Evolutionary conservation across 1,140 invertebrate species (phyloP).

Genomic region (Stegodyphus dumicola): DNA sequence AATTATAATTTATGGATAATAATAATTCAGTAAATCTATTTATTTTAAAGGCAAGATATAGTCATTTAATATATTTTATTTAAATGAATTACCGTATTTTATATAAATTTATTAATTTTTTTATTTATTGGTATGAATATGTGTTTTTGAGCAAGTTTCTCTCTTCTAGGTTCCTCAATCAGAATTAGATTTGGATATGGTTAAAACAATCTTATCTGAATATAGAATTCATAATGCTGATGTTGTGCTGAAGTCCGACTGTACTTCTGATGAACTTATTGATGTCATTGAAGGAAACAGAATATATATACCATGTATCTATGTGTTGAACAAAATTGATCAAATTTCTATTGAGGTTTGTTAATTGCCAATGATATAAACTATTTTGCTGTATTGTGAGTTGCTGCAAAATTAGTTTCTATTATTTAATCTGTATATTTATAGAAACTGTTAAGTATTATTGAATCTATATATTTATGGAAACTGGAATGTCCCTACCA

Average conservation of each 20-base stretch:
- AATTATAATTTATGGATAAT: too few relatives aligned
- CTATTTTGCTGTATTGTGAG: too few relatives aligned
- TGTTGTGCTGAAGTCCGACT: constrained; percentile 93
- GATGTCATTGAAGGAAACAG: constrained; percentile 99
- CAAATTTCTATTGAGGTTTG: constrained; percentile 74
- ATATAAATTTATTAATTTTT: background rate
- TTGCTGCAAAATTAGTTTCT: too few relatives aligned
- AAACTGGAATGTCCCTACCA: too few relatives aligned
- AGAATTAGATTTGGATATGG: constrained; percentile 94
- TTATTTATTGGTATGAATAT: background rate
- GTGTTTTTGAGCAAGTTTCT: background rate
- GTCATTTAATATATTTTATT: too few relatives aligned
- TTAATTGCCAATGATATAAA: too few relatives aligned
- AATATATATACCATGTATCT: constrained; percentile 98
- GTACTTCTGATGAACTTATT: constrained; percentile 97
- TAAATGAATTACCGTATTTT: too few relatives aligned
- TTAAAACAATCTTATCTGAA: constrained; percentile 96
- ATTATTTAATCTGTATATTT: too few relatives aligned
- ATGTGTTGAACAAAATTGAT: constrained; percentile 98
- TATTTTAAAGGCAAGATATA: too few relatives aligned
- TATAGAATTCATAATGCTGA: constrained; percentile 99
- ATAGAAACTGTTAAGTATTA: too few relatives aligned
- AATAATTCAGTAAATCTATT: too few relatives aligned
- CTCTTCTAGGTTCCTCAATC: constrained; percentile 83
- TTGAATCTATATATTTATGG: too few relatives aligned